A percentile compares a stretch with the other conserved stretches of the same genome.
phyloP scores from a whole-genome alignment of 2,113 vertebrate genomes.

The Gyps fulvus region DNA sequence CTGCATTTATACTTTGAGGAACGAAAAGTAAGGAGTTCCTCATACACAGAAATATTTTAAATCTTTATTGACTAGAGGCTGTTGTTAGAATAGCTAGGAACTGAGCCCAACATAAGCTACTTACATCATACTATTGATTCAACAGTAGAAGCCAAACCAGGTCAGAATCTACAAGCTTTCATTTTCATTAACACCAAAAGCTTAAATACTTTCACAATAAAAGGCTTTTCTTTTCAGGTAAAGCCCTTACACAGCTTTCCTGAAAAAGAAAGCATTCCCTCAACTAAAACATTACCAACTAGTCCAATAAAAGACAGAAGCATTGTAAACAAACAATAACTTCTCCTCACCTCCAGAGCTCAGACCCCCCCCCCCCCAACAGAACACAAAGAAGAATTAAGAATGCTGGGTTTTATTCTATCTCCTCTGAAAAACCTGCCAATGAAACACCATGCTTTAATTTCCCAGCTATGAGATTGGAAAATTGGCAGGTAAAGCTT shows the following conservation, averaged over 20 bases:
- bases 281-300: accelerated
- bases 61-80: accelerated
- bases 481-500: neutral
- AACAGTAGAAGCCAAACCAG: accelerated
- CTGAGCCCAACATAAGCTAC: accelerated
- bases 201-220: accelerated
- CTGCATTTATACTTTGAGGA: accelerated
- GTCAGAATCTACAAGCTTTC: accelerated
- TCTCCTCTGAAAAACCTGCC: neutral
- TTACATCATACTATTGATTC: accelerated
- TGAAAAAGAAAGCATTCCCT: accelerated
- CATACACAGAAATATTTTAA: accelerated
- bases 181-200: accelerated
- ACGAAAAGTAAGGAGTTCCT: accelerated
- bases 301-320: accelerated
- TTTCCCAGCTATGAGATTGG: neutral
- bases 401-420: neutral
- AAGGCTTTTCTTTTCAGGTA: accelerated
- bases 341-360: accelerated
- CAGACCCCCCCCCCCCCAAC: accelerated
- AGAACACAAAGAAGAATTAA: accelerated
- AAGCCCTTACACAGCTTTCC: accelerated
- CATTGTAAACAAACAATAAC: accelerated
- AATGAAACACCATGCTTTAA: neutral
- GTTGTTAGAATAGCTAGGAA: accelerated